Percentiles rank a stretch among this genome's conserved stretches.
Evolutionary conservation across 2,113 vertebrate species (phyloP).

Genomic region (Microtus oregoni): DNA sequence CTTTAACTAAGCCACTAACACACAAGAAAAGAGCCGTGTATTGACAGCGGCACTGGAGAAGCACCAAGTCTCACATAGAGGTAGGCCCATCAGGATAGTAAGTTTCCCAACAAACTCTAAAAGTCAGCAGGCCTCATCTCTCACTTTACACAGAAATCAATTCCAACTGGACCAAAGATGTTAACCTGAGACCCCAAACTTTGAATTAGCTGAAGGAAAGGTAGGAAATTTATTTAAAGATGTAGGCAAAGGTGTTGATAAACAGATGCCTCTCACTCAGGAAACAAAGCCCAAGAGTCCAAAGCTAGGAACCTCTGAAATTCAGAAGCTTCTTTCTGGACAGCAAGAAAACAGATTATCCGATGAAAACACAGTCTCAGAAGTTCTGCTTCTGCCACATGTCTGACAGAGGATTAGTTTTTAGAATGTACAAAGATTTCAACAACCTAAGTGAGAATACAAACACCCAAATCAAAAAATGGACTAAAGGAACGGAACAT

Average conservation of each 20-base stretch:
- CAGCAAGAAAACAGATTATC: not conserved
- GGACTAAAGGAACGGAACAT: not conserved
- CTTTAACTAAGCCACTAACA: not conserved
- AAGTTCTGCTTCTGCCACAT: not conserved
- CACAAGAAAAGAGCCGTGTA: not conserved
- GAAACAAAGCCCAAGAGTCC: not conserved
- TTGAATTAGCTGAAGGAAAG: not conserved
- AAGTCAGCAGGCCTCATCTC: not conserved
- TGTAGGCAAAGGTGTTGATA: not conserved
- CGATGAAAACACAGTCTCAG: not conserved
- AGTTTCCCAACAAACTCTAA: not conserved
- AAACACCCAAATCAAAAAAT: not conserved
- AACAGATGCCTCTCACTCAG: not conserved
- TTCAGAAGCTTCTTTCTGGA: not conserved
- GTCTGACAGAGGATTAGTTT: not conserved
- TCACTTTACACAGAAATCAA: not conserved
- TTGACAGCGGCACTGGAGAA: not conserved
- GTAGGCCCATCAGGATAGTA: not conserved
- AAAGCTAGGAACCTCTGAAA: not conserved
- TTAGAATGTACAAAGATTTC: not conserved
- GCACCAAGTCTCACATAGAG: not conserved
- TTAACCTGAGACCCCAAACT: not conserved
- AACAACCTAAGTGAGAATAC: not conserved
- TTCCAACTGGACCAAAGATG: not conserved
- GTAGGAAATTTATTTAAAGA: not conserved